Evolutionary conservation across 64 coral and sea anemone species (phyloP).

Genomic region (Pocillopora damicornis): DNA sequence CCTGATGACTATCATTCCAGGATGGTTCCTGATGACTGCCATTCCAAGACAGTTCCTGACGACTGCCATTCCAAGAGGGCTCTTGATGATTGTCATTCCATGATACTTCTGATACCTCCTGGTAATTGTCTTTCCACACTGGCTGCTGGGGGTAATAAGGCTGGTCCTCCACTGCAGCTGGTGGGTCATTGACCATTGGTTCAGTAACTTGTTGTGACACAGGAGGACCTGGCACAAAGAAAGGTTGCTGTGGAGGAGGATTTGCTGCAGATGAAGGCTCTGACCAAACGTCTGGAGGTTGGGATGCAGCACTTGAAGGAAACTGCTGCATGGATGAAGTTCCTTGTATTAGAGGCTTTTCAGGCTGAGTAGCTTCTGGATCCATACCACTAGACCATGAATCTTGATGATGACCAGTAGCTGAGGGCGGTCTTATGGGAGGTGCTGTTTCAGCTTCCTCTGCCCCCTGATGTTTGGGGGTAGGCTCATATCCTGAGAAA

Average conservation of each 20-base stretch:
- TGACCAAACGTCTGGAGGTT: neutral
- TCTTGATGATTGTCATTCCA: neutral
- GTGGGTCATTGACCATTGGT: neutral
- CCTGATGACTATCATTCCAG: neutral
- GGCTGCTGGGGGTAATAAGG: neutral
- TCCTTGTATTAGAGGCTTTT: neutral
- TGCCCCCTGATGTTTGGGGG: slow-evolving; percentile 10
- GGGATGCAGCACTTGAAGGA: neutral
- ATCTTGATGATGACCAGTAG: neutral
- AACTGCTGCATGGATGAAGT: neutral
- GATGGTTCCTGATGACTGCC: neutral
- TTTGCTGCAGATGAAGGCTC: neutral
- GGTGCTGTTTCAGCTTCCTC: neutral
- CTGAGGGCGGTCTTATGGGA: too few relatives aligned
- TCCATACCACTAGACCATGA: slow-evolving; percentile 1
- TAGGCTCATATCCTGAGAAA: slow-evolving; percentile 53
- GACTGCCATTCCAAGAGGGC: neutral
- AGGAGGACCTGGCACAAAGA: slow-evolving; percentile 18
- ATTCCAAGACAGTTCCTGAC: neutral
- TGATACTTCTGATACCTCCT: neutral
- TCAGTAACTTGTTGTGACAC: neutral
- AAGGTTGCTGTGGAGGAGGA: neutral
- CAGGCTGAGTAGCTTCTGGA: neutral
- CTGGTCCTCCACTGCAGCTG: slow-evolving; percentile 1
- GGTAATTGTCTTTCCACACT: neutral